A percentile compares a stretch with the other conserved stretches of the same genome.
phyloP scores from a whole-genome alignment of 2,797 vertebrate genomes.

The Lepus oiostolus region DNA sequence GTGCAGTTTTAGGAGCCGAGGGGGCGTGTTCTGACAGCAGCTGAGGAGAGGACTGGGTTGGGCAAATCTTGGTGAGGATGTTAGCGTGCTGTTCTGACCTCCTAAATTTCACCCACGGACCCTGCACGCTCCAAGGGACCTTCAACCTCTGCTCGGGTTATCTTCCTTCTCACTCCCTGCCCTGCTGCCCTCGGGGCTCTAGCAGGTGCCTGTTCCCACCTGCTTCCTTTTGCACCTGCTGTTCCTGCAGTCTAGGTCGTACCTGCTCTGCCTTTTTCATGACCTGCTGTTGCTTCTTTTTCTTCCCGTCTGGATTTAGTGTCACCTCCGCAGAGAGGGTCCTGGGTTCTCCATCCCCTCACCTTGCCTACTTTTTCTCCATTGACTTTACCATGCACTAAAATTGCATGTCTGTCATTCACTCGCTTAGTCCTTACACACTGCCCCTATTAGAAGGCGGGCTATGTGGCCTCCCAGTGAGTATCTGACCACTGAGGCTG shows the following conservation, averaged over 20 bases:
- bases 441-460: neutral
- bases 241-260: accelerated
- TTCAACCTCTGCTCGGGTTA: accelerated
- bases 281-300: accelerated
- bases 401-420: accelerated
- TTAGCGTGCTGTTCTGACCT: accelerated
- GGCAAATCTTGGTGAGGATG: neutral
- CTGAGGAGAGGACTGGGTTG: neutral
- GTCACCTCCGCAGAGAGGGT: neutral
- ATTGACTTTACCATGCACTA: accelerated
- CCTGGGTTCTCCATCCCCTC: neutral
- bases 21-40: accelerated
- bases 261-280: accelerated
- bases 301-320: accelerated
- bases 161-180: neutral
- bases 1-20: neutral
- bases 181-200: too few species aligned
- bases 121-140: accelerated
- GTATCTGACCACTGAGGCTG: accelerated
- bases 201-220: neutral
- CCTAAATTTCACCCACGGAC: neutral
- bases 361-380: neutral
- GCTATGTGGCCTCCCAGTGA: accelerated
- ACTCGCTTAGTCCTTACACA: accelerated
- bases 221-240: neutral